Conservation (phyloP, 2,888 invertebrate species). For the Drosophila lutescens region DNA sequence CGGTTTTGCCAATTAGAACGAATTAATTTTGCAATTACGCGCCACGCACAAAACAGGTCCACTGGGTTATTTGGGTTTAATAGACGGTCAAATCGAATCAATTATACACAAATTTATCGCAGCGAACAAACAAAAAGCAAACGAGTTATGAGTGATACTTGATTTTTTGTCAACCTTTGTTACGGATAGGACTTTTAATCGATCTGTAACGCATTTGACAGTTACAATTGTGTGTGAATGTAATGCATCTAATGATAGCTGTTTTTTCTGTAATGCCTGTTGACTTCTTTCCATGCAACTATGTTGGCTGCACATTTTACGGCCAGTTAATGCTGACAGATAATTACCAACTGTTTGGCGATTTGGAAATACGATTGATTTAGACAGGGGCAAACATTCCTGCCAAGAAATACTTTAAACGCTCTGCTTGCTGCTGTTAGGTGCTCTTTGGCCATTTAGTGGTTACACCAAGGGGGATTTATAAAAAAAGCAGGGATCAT, state of each 20-base stretch:
- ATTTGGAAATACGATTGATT: conserved; percentile 33
- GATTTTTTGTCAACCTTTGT: conserved; percentile 36
- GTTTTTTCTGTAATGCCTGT: neutral
- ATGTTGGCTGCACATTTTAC: conserved; percentile 22
- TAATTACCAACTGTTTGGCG: conserved; percentile 34
- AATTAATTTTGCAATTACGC: conserved; percentile 51
- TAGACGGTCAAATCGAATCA: conserved; percentile 27
- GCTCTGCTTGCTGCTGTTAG: conserved; percentile 20
- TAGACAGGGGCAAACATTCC: conserved; percentile 36
- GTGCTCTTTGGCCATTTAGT: conserved; percentile 5
- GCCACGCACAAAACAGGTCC: conserved; percentile 47
- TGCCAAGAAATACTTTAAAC: conserved; percentile 22
- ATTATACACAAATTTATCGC: conserved; percentile 38
- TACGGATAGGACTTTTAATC: conserved; percentile 23
- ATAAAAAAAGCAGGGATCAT: no score
- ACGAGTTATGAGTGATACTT: conserved; percentile 36
- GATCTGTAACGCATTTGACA: conserved; percentile 9
- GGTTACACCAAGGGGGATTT: neutral
- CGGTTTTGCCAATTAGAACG: conserved; percentile 49
- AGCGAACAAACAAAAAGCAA: conserved; percentile 13
- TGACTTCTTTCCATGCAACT: conserved; percentile 21
- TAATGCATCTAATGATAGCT: conserved; percentile 3
- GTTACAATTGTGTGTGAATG: conserved; percentile 15
- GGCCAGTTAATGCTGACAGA: conserved; percentile 33
- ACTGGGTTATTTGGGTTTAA: conserved; percentile 40